Evolutionary conservation across 2,888 invertebrate species (phyloP).

Genomic region (Xanthostigma xanthostigma): DNA sequence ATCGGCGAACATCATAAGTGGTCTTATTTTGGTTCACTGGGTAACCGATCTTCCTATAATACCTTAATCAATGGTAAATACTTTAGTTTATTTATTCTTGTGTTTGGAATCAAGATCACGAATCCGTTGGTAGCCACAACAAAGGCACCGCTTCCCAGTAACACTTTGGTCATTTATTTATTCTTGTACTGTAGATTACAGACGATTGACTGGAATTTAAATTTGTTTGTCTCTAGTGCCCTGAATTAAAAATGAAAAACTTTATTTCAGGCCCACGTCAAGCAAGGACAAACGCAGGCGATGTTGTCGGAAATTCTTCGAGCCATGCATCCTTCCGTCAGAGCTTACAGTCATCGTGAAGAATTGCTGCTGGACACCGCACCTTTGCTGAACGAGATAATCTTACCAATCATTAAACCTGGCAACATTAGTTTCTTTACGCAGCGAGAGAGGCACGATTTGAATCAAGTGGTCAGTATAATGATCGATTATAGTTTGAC

Average conservation of each 20-base stretch:
- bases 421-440: constrained; percentile 60
- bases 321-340: constrained; percentile 42
- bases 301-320: constrained; percentile 42
- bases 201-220: neutral
- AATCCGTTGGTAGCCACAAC: too few relatives aligned
- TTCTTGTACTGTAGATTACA: neutral
- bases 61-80: too few relatives aligned
- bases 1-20: too few relatives aligned
- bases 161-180: neutral
- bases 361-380: constrained; percentile 52
- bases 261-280: constrained; percentile 38
- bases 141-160: neutral
- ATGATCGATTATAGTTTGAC: constrained; percentile 84
- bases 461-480: constrained; percentile 56
- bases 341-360: constrained; percentile 28
- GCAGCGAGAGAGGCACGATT: constrained; percentile 48
- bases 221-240: neutral
- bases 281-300: constrained; percentile 31
- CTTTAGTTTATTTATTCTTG: too few relatives aligned
- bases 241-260: too few relatives aligned
- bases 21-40: too few relatives aligned
- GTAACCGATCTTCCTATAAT: too few relatives aligned
- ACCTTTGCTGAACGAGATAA: constrained; percentile 52
- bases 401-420: constrained; percentile 60
- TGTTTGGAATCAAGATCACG: too few relatives aligned